Percentiles rank a stretch among this genome's conserved stretches.
Evolutionary conservation across 1,140 invertebrate species (phyloP).

Genomic region (Dysdera silvatica): DNA sequence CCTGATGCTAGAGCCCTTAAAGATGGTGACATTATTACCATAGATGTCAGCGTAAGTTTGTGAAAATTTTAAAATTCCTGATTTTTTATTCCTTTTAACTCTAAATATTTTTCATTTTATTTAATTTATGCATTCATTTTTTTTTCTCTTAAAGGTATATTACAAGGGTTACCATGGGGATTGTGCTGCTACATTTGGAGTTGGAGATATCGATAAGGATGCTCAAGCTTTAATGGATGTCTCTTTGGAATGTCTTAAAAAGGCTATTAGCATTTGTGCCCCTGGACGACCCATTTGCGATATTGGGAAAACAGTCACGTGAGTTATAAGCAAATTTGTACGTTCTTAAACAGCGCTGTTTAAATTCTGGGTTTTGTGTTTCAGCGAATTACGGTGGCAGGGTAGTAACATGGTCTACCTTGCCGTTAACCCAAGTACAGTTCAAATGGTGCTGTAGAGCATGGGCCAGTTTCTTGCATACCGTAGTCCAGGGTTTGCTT

Average conservation of each 20-base stretch:
- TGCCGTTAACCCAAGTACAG: too few relatives aligned
- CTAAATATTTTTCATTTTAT: too few relatives aligned
- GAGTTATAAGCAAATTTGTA: too few relatives aligned
- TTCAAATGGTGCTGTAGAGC: too few relatives aligned
- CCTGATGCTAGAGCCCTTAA: slow-evolving; percentile 70
- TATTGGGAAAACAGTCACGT: slow-evolving; percentile 56
- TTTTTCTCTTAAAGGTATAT: slow-evolving; percentile 57
- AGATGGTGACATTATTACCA: slow-evolving; percentile 83
- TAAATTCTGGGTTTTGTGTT: too few relatives aligned
- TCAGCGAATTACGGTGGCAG: too few relatives aligned
- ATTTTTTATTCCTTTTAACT: too few relatives aligned
- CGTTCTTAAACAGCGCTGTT: too few relatives aligned
- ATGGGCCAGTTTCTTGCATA: too few relatives aligned
- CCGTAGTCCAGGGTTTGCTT: too few relatives aligned
- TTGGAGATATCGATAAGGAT: slow-evolving; percentile 69
- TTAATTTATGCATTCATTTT: not conserved
- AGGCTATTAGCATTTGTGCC: slow-evolving; percentile 67
- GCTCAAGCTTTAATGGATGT: slow-evolving; percentile 60
- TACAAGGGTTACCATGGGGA: slow-evolving; percentile 84
- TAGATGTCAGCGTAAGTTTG: slow-evolving; percentile 76
- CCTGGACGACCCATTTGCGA: slow-evolving; percentile 61
- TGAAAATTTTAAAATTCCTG: too few relatives aligned
- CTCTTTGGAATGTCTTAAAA: slow-evolving; percentile 61
- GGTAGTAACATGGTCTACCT: too few relatives aligned
- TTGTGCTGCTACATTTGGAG: slow-evolving; percentile 74